Conservation (phyloP, 1,140 invertebrate species). For the Leucophenga varia region DNA sequence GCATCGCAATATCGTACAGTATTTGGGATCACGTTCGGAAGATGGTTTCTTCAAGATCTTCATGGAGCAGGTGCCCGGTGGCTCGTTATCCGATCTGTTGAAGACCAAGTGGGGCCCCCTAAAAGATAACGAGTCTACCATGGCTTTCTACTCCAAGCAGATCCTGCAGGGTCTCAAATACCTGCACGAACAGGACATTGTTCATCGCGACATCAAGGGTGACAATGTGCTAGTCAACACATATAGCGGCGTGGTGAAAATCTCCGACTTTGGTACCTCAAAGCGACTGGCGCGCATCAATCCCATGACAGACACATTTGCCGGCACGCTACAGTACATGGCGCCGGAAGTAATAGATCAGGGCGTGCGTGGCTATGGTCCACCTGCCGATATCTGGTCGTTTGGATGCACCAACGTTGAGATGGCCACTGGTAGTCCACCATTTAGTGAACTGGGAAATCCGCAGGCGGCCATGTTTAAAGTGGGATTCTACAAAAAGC, state of each 20-base stretch:
- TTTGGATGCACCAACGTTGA: conserved; percentile 91
- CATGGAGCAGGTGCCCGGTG: conserved; percentile 93
- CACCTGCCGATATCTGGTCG: conserved; percentile 73
- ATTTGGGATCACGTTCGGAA: conserved; percentile 92
- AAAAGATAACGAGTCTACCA: conserved; percentile 96
- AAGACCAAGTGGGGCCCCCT: conserved; percentile 96
- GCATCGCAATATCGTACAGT: conserved; percentile 97
- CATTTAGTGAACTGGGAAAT: conserved; percentile 95
- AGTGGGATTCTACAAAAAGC: conserved; percentile 96
- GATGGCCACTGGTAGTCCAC: conserved; percentile 99
- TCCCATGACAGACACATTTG: conserved; percentile 93
- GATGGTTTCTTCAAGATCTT: conserved; percentile 97
- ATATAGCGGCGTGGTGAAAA: conserved; percentile 97
- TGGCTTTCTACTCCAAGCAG: conserved; percentile 96
- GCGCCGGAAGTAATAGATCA: conserved; percentile 99
- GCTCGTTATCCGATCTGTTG: conserved; percentile 87
- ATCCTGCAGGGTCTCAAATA: conserved; percentile 98
- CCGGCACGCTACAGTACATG: conserved; percentile 96
- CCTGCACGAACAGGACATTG: conserved; percentile 98
- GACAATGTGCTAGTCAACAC: conserved; percentile 98
- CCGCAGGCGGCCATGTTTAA: conserved; percentile 97
- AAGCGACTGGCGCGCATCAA: conserved; percentile 85
- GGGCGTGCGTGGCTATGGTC: conserved; percentile 94
- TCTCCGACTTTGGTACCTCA: conserved; percentile 99
- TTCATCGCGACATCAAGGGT: conserved; percentile 94